phyloP scores from a whole-genome alignment of 2,797 vertebrate species.

The Enteromius paludinosus region DNA sequence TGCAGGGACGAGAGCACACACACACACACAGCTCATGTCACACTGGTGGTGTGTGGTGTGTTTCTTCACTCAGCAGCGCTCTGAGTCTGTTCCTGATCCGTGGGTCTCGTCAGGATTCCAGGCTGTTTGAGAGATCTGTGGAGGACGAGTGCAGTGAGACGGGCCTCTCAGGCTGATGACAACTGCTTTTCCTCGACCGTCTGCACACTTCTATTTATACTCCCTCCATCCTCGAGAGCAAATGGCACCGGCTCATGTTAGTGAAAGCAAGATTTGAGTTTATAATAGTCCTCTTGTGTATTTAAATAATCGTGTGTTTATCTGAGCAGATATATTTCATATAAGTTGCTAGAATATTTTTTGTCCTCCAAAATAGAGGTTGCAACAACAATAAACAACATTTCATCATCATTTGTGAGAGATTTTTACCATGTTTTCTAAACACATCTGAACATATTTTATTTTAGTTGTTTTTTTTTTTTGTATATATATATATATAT shows the following conservation, averaged over 20 bases:
- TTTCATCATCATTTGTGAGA: not conserved
- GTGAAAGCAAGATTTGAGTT: not conserved
- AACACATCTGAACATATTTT: not conserved
- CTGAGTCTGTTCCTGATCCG: constrained; percentile 6
- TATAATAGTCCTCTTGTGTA: not conserved
- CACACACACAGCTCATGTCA: not conserved
- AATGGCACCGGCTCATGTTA: not conserved
- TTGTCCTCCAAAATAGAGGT: not conserved
- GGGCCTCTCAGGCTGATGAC: constrained; percentile 1
- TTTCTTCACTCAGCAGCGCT: not conserved
- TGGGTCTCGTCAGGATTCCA: constrained; percentile 1
- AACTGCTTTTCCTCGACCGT: constrained; percentile 6
- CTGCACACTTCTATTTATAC: constrained; percentile 20
- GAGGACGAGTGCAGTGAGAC: constrained; percentile 13
- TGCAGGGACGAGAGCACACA: constrained; percentile 9
- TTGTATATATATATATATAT: too few relatives aligned
- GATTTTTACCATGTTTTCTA: not conserved
- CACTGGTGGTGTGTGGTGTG: constrained; percentile 6
- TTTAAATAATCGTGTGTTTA: not conserved
- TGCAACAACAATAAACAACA: constrained; percentile 9
- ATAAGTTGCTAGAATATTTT: constrained; percentile 9
- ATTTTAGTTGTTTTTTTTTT: too few relatives aligned
- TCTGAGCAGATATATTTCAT: not conserved
- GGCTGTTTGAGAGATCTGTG: not conserved
- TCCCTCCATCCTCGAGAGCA: constrained; percentile 23